Conservation (phyloP, 1,140 invertebrate genomes). For the Mamestra configurata region DNA sequence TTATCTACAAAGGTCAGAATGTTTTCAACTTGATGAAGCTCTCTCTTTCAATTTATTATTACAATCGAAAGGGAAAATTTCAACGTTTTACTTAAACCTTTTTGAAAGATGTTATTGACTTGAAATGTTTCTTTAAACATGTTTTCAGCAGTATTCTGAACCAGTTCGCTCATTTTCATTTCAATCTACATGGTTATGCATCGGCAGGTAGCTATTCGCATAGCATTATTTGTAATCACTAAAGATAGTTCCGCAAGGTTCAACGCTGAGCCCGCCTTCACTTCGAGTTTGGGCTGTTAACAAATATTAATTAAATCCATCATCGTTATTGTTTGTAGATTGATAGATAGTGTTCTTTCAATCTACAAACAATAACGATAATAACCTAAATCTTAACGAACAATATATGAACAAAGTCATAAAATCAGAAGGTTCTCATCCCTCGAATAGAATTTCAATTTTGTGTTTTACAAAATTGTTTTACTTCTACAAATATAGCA, state of each 20-base stretch:
- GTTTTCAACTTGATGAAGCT: background rate
- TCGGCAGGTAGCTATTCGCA: background rate
- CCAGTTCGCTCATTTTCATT: background rate
- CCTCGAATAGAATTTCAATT: background rate
- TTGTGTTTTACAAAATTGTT: background rate
- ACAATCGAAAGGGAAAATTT: conserved; percentile 16
- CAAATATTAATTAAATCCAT: no score
- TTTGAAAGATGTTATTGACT: background rate
- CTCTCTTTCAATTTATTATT: background rate
- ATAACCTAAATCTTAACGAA: no score
- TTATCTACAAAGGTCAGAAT: background rate
- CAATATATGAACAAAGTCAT: no score
- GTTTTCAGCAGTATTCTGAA: background rate
- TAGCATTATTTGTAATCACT: conserved; percentile 1
- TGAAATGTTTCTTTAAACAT: background rate
- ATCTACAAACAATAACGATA: no score
- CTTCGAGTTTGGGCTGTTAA: no score
- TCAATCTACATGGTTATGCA: background rate
- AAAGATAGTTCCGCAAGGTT: background rate
- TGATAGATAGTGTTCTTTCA: no score
- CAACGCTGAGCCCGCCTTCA: background rate
- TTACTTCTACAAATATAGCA: background rate
- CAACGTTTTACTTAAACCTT: background rate
- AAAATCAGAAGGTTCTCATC: no score
- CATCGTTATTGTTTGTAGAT: no score